phyloP scores from a whole-genome alignment of 2,888 invertebrate species.

The Drosophila heteroneura region DNA sequence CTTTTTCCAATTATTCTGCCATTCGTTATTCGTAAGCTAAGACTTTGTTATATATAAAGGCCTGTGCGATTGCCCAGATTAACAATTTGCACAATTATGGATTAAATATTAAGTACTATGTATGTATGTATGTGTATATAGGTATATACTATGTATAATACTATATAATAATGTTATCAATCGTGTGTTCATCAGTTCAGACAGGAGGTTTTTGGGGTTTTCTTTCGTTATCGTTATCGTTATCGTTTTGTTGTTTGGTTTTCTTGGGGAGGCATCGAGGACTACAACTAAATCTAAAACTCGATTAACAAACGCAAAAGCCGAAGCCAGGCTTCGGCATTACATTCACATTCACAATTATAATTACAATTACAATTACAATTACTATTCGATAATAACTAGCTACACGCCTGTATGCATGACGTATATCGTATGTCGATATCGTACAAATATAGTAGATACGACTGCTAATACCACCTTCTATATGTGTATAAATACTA shows the following conservation, averaged over 20 bases:
- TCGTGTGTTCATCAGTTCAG: conserved; percentile 21
- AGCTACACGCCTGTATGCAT: neutral
- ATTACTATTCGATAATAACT: conserved; percentile 37
- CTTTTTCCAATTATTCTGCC: neutral
- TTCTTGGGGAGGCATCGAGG: conserved; percentile 23
- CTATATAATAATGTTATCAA: neutral
- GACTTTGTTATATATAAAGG: conserved; percentile 24
- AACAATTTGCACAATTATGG: conserved; percentile 38
- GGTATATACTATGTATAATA: conserved; percentile 7
- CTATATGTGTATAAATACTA: conserved; percentile 1
- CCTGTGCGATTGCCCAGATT: conserved; percentile 25
- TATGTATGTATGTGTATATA: neutral
- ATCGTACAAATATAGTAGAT: neutral
- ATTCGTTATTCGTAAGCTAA: conserved; percentile 16
- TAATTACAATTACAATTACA: conserved; percentile 14
- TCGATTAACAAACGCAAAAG: conserved; percentile 44
- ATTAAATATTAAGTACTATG: conserved; percentile 16
- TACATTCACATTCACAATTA: conserved; percentile 9
- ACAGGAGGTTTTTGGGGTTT: conserved; percentile 5
- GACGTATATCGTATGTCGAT: neutral
- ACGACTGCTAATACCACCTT: neutral
- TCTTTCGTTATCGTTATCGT: neutral
- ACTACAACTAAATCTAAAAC: conserved; percentile 38
- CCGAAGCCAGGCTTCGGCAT: conserved; percentile 64
- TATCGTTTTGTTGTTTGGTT: neutral